These are phyloP conservation scores for Pithys albifrons DNA, from an alignment of 2,113 vertebrate genomes.

Conservation along the genomic window DNA sequence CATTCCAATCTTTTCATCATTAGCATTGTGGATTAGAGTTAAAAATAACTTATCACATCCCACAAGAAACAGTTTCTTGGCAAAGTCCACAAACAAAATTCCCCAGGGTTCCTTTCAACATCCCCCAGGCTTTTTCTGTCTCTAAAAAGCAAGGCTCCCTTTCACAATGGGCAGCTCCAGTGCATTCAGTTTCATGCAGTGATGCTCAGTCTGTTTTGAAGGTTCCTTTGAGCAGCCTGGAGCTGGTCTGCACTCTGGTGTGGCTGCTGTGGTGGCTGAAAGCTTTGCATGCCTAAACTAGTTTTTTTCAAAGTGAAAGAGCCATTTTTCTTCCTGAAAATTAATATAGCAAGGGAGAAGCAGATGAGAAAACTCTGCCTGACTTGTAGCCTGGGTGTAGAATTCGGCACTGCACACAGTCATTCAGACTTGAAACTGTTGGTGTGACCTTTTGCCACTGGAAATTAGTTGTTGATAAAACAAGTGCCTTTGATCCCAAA, in stretches of 20 bases:
- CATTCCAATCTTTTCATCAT: neutral
- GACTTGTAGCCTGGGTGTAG: neutral
- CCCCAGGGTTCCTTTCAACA: neutral
- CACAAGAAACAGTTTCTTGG: neutral
- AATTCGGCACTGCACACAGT: neutral
- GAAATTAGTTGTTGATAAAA: neutral
- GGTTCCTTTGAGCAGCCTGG: neutral
- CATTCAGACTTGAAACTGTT: neutral
- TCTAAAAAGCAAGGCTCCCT: neutral
- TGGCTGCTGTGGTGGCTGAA: neutral
- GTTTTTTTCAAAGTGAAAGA: neutral
- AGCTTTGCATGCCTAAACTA: neutral
- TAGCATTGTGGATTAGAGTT: neutral
- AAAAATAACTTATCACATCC: slow-evolving; percentile 6
- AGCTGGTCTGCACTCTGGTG: neutral
- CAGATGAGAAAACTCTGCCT: neutral
- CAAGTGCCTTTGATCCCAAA: neutral
- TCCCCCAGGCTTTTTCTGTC: neutral
- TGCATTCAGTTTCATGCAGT: neutral
- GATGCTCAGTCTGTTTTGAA: neutral
- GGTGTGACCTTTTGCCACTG: neutral
- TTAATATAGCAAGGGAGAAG: neutral
- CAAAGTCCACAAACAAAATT: slow-evolving; percentile 5
- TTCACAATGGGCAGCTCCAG: neutral
- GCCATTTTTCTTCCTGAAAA: neutral